Percentiles rank a stretch among this genome's conserved stretches.
phyloP scores from a whole-genome alignment of 2,888 invertebrate genomes.

The Liopterus haemorrhoidalis region DNA sequence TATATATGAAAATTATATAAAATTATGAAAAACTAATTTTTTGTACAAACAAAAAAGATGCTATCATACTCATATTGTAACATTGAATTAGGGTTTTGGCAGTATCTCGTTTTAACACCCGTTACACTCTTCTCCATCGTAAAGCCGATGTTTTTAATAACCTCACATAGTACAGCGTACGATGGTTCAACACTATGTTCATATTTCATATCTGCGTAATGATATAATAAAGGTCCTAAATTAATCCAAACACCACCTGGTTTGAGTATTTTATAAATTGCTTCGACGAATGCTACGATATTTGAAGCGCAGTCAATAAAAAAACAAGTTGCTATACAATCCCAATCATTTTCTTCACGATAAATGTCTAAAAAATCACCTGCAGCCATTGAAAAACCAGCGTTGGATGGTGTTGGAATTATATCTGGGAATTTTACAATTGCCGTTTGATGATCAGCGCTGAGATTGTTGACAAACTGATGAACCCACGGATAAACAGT shows the following conservation, averaged over 20 bases:
- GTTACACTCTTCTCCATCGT: slow-evolving; percentile 73
- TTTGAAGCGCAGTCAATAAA: slow-evolving; percentile 98
- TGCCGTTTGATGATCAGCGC: slow-evolving; percentile 72
- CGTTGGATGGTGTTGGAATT: slow-evolving; percentile 62
- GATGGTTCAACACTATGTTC: slow-evolving; percentile 91
- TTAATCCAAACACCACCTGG: slow-evolving; percentile 89
- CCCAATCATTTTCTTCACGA: slow-evolving; percentile 66
- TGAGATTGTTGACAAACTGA: slow-evolving; percentile 85
- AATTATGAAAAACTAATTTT: slow-evolving; percentile 55
- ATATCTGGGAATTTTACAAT: slow-evolving; percentile 83
- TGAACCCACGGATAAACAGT: slow-evolving; percentile 92
- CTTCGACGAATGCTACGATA: slow-evolving; percentile 89
- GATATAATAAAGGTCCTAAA: slow-evolving; percentile 87
- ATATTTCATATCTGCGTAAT: slow-evolving; percentile 77
- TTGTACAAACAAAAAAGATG: slow-evolving; percentile 85
- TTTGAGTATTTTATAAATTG: slow-evolving; percentile 81
- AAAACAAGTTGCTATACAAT: slow-evolving; percentile 93
- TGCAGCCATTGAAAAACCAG: slow-evolving; percentile 87
- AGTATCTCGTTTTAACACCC: slow-evolving; percentile 78
- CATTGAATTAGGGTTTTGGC: slow-evolving; percentile 90
- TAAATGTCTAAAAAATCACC: slow-evolving; percentile 95
- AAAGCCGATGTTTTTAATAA: slow-evolving; percentile 79
- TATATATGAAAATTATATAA: no score
- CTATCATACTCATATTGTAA: slow-evolving; percentile 87
- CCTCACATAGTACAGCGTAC: slow-evolving; percentile 61